A percentile compares a stretch with the other conserved stretches of the same genome.
Conservation (phyloP, 2,113 vertebrate genomes). For the Cottus gobio region DNA sequence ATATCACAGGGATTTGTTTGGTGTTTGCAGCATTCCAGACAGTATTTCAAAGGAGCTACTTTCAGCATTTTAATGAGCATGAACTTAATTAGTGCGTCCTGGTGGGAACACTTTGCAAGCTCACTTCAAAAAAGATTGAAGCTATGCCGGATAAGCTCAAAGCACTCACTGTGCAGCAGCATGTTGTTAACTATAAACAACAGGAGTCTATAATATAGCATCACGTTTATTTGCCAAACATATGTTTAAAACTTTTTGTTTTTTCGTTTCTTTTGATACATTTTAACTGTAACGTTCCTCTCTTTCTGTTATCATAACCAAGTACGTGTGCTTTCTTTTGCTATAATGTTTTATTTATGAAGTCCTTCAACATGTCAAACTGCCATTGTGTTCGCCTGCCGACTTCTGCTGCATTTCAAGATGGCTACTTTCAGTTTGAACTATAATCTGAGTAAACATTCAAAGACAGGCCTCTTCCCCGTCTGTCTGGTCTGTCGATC, state of each 20-base stretch:
- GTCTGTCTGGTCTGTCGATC: constrained; percentile 6
- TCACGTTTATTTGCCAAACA: constrained; percentile 5
- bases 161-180: constrained; percentile 10
- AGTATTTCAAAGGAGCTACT: constrained; percentile 37
- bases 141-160: constrained; percentile 34
- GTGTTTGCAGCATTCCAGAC: constrained; percentile 43
- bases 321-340: neutral
- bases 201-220: neutral
- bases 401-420: constrained; percentile 14
- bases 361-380: neutral
- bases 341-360: neutral
- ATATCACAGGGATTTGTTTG: constrained; percentile 46
- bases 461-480: constrained; percentile 11
- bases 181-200: constrained; percentile 21
- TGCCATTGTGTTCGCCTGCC: neutral
- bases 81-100: constrained; percentile 47
- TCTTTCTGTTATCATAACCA: neutral
- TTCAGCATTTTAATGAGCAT: constrained; percentile 56
- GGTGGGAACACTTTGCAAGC: constrained; percentile 39
- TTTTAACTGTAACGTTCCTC: neutral
- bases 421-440: constrained; percentile 28
- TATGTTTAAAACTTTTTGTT: neutral
- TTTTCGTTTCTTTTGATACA: neutral
- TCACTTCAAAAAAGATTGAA: constrained; percentile 38
- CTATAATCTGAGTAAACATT: constrained; percentile 46